Percentiles rank a stretch among this genome's conserved stretches.
Evolutionary conservation across 2,113 vertebrate species (phyloP).

Genomic region (Erythrolamprus reginae): DNA sequence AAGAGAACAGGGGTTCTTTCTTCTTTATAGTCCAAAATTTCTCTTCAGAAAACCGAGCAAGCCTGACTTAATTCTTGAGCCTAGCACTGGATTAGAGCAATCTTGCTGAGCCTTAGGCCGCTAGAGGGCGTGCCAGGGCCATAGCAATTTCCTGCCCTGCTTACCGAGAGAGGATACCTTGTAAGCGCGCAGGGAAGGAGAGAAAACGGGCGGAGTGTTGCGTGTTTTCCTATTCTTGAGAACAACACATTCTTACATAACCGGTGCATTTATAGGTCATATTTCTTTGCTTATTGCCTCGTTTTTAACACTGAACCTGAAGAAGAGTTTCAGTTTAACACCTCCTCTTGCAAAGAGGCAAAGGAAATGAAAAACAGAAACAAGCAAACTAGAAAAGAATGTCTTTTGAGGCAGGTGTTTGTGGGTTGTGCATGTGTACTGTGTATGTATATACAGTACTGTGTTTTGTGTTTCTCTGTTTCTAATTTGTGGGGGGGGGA

Average conservation of each 20-base stretch:
- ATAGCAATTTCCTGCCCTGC: background rate
- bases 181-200: background rate
- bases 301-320: background rate
- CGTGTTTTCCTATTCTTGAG: accelerated
- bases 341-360: background rate
- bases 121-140: conserved; percentile 32
- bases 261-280: background rate
- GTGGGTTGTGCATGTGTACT: background rate
- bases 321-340: background rate
- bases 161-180: background rate
- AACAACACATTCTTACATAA: background rate
- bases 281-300: background rate
- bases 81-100: too few species aligned
- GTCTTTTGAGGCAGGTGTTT: background rate
- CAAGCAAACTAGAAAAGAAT: background rate
- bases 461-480: too few species aligned
- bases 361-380: background rate
- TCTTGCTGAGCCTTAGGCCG: background rate
- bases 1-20: background rate
- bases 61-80: background rate
- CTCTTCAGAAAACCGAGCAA: background rate
- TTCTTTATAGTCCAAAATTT: background rate
- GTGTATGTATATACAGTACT: background rate
- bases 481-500: too few species aligned
- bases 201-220: too few species aligned